Conservation (phyloP, 37 sponge, comb jelly and placozoan species). For the Crambe crambe region DNA sequence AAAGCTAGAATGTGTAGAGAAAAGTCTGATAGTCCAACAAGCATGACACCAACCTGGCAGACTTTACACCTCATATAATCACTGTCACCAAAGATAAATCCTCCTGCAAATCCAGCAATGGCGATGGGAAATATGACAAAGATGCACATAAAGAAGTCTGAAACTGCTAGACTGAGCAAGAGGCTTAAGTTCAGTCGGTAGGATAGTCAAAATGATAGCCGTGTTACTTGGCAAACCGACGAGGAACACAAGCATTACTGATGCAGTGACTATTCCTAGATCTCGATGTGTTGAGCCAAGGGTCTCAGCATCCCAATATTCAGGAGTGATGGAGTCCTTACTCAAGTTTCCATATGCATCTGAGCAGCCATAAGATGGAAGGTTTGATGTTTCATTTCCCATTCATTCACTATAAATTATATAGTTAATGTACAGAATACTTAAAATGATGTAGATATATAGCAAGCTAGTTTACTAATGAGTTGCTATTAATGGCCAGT, state of each 20-base stretch:
- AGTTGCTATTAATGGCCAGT: too few species aligned
- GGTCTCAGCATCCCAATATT: not conserved
- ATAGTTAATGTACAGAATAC: too few species aligned
- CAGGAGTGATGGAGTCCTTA: not conserved
- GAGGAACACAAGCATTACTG: slow-evolving; percentile 27
- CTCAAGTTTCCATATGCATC: slow-evolving; percentile 1
- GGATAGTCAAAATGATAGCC: slow-evolving; percentile 18
- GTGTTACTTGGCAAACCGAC: slow-evolving; percentile 50
- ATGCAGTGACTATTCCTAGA: slow-evolving; percentile 16
- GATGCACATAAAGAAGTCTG: slow-evolving; percentile 21
- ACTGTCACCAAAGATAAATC: slow-evolving; percentile 27
- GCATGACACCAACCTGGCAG: slow-evolving; percentile 29
- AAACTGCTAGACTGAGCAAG: slow-evolving; percentile 30
- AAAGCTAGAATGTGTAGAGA: slow-evolving; percentile 42
- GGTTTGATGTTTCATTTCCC: too few species aligned
- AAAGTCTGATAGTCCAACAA: slow-evolving; percentile 5
- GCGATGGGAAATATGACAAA: slow-evolving; percentile 8
- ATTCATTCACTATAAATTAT: too few species aligned
- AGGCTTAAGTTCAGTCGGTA: slow-evolving; percentile 11
- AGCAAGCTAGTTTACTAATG: too few species aligned
- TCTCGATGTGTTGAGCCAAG: not conserved
- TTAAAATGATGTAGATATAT: too few species aligned
- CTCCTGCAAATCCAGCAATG: slow-evolving; percentile 5
- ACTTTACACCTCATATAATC: slow-evolving; percentile 47
- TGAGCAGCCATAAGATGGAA: too few species aligned